Percentiles rank a stretch among this genome's conserved stretches.
Evolutionary conservation across 1,140 invertebrate species (phyloP).

Genomic region (Tetragnatha versicolor): DNA sequence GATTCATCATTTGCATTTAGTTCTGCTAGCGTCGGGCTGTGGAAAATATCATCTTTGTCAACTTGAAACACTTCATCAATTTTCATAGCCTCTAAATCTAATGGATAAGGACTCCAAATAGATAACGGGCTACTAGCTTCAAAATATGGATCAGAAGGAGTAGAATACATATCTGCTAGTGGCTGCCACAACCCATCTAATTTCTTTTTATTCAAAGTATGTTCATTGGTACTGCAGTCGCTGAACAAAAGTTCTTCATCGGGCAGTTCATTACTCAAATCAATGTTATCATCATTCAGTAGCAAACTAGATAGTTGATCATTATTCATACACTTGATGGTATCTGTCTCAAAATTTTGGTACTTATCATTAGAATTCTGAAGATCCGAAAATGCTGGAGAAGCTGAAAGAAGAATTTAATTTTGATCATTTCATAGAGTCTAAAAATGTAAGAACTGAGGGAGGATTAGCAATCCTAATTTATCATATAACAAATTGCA

Average conservation of each 20-base stretch:
- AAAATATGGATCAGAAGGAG: constrained; percentile 37
- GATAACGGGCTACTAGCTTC: constrained; percentile 39
- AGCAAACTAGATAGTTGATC: too few relatives aligned
- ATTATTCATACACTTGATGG: too few relatives aligned
- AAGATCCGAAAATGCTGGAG: background rate
- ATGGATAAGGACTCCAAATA: constrained; percentile 34
- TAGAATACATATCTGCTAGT: background rate
- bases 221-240: background rate
- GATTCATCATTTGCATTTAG: constrained; percentile 85
- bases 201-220: background rate
- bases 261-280: background rate
- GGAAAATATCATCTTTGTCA: constrained; percentile 78
- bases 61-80: constrained; percentile 57
- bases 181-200: background rate
- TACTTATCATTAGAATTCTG: background rate
- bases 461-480: too few relatives aligned
- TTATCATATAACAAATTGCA: background rate
- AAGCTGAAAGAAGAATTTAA: constrained; percentile 2
- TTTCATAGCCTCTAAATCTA: constrained; percentile 53
- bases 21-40: constrained; percentile 84
- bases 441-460: too few relatives aligned
- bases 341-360: too few relatives aligned
- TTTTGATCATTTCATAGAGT: too few relatives aligned
- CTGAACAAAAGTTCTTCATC: background rate
- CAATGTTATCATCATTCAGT: constrained; percentile 5